Percentiles rank a stretch among this genome's conserved stretches.
Conservation (phyloP, 2,113 vertebrate species). For the Mixornis gularis region DNA sequence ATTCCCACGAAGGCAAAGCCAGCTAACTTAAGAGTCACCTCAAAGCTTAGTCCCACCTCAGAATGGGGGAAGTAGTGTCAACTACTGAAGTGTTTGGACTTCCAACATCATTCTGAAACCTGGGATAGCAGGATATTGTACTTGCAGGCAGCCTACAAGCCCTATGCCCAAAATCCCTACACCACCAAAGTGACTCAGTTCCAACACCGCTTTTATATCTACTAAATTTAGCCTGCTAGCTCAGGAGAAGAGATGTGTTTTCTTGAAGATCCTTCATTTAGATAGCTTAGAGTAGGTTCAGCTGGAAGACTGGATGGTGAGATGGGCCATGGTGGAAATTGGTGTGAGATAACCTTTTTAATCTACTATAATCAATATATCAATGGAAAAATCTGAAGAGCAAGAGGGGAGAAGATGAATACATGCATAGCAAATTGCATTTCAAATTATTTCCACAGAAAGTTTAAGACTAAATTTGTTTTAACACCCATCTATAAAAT, state of each 20-base stretch:
- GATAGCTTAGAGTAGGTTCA: not conserved
- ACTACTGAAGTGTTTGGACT: not conserved
- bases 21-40: not conserved
- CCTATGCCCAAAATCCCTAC: not conserved
- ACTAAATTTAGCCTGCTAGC: not conserved
- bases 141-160: not conserved
- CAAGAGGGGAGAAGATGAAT: constrained; percentile 23
- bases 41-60: not conserved
- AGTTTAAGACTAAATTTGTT: constrained; percentile 58
- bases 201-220: not conserved
- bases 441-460: constrained; percentile 45
- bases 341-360: constrained; percentile 14
- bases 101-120: not conserved
- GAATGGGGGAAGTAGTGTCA: not conserved
- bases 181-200: not conserved
- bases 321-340: not conserved
- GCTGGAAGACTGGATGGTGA: not conserved
- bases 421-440: constrained; percentile 40
- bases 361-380: constrained; percentile 20
- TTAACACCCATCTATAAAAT: constrained; percentile 46
- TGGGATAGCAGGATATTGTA: not conserved
- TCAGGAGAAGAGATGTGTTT: not conserved
- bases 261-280: not conserved
- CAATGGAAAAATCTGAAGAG: constrained; percentile 47
- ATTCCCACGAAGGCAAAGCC: not conserved